These are phyloP conservation scores for Melinaea marsaeus DNA, from an alignment of 2,888 invertebrate genomes.

Conservation along the genomic window DNA sequence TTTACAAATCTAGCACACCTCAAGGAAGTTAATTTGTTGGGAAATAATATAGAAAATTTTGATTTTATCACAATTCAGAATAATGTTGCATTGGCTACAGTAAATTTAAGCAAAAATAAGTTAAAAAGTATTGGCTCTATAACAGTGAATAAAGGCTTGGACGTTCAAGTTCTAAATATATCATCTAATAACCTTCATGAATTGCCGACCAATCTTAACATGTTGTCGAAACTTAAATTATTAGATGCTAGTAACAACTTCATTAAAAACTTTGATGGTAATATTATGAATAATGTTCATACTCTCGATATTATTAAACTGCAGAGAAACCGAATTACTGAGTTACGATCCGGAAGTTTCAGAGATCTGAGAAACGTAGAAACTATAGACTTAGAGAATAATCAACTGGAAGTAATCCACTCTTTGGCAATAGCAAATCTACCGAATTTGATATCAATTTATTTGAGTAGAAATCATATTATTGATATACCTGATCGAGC, in stretches of 20 bases:
- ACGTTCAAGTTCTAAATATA: slow-evolving; percentile 85
- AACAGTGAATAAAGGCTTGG: slow-evolving; percentile 80
- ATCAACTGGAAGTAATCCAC: slow-evolving; percentile 86
- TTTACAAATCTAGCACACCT: slow-evolving; percentile 81
- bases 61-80: slow-evolving; percentile 83
- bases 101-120: slow-evolving; percentile 87
- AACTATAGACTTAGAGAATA: slow-evolving; percentile 87
- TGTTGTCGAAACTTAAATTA: slow-evolving; percentile 81
- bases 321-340: slow-evolving; percentile 85
- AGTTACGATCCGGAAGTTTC: slow-evolving; percentile 84
- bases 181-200: slow-evolving; percentile 87
- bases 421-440: slow-evolving; percentile 83
- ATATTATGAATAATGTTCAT: slow-evolving; percentile 82
- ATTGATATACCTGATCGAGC: slow-evolving; percentile 85
- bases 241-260: slow-evolving; percentile 89
- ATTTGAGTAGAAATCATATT: slow-evolving; percentile 84
- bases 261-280: slow-evolving; percentile 82
- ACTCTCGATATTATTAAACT: slow-evolving; percentile 84
- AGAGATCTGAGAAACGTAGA: slow-evolving; percentile 83
- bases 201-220: slow-evolving; percentile 83
- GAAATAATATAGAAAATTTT: slow-evolving; percentile 85
- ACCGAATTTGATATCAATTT: slow-evolving; percentile 82
- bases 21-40: slow-evolving; percentile 84
- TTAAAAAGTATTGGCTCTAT: slow-evolving; percentile 82
- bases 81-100: slow-evolving; percentile 78